A percentile compares a stretch with the other conserved stretches of the same genome.
phyloP scores from a whole-genome alignment of 2,888 invertebrate species.

The Augiades crinisus region DNA sequence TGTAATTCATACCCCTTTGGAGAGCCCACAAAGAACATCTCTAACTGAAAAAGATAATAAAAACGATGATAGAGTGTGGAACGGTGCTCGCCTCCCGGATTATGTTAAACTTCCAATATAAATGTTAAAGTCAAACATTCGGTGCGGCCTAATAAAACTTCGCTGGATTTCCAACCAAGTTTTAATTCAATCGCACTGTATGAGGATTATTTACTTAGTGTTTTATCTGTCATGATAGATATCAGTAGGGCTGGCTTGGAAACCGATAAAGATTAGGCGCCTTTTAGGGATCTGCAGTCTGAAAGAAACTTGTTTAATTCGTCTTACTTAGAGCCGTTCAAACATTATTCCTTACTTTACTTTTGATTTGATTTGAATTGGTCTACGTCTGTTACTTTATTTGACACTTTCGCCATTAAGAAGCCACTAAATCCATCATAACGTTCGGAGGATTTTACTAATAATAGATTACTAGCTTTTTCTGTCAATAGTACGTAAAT shows the following conservation, averaged over 20 bases:
- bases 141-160: slow-evolving; percentile 55
- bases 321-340: no score
- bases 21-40: slow-evolving; percentile 5
- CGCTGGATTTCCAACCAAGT: slow-evolving; percentile 37
- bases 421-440: no score
- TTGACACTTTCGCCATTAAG: no score
- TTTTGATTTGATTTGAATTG: no score
- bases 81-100: slow-evolving; percentile 38
- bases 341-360: no score
- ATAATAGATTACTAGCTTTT: no score
- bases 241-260: no score
- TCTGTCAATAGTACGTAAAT: no score
- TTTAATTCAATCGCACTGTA: slow-evolving; percentile 53
- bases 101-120: slow-evolving; percentile 63
- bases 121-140: slow-evolving; percentile 53
- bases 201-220: slow-evolving; percentile 36
- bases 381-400: no score
- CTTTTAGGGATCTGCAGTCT: background rate
- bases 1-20: slow-evolving; percentile 11
- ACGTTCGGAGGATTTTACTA: no score
- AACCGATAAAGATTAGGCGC: background rate
- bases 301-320: no score
- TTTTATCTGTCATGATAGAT: slow-evolving; percentile 11
- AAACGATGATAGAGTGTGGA: slow-evolving; percentile 17
- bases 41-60: slow-evolving; percentile 17